These are phyloP conservation scores for Lampris incognitus DNA, from an alignment of 2,113 vertebrate species.

Conservation along the genomic window DNA sequence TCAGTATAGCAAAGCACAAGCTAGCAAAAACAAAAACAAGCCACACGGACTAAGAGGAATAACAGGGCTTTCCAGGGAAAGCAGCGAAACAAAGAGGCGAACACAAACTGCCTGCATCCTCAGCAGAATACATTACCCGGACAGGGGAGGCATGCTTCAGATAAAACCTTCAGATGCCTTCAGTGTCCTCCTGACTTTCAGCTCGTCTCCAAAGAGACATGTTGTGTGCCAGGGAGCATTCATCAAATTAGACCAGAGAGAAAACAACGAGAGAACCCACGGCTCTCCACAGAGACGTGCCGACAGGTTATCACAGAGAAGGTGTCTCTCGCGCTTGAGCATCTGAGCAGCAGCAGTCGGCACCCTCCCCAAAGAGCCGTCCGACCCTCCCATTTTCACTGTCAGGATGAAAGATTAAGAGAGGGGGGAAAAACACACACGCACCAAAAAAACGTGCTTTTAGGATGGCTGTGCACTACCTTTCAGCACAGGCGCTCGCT, in stretches of 20 bases:
- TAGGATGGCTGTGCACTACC: conserved; percentile 15
- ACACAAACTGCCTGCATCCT: conserved; percentile 66
- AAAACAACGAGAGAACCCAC: conserved; percentile 74
- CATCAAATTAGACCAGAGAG: conserved; percentile 81
- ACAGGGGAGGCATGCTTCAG: conserved; percentile 66
- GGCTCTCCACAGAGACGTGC: conserved; percentile 65
- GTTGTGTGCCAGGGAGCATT: conserved; percentile 79
- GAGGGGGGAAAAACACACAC: conserved; percentile 30
- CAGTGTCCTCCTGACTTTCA: conserved; percentile 81
- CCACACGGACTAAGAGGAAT: conserved; percentile 38
- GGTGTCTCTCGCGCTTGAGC: conserved; percentile 70
- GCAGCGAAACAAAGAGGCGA: conserved; percentile 36
- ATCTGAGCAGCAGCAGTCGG: conserved; percentile 43
- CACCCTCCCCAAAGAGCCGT: conserved; percentile 49
- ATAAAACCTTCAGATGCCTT: conserved; percentile 80
- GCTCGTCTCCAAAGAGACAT: conserved; percentile 78
- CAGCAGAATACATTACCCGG: conserved; percentile 73
- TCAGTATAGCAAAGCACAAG: conserved; percentile 15
- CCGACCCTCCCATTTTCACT: neutral
- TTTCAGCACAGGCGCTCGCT: conserved; percentile 32
- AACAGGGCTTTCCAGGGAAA: conserved; percentile 33
- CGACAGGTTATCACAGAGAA: conserved; percentile 80
- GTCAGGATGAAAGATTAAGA: conserved; percentile 26
- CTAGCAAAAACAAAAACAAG: conserved; percentile 11
- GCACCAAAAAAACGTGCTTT: conserved; percentile 33